A percentile compares a stretch with the other conserved stretches of the same genome.
Conservation (phyloP, 2,113 vertebrate genomes). For the Siniperca chuatsi region DNA sequence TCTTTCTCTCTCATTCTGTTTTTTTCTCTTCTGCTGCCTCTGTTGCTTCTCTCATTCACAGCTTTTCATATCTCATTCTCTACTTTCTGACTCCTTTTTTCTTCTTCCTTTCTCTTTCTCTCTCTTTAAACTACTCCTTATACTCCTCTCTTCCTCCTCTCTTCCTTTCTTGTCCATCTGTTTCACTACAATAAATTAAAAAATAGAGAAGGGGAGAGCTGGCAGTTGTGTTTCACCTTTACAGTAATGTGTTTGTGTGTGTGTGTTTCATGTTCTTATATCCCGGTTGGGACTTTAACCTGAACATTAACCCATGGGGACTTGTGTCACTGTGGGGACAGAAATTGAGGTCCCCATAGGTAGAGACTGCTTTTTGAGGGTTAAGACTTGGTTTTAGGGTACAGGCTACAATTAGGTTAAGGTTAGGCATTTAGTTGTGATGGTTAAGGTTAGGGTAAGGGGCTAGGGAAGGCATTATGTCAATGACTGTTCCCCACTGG, state of each 20-base stretch:
- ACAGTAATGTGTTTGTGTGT: constrained; percentile 2
- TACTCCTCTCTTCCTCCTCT: neutral
- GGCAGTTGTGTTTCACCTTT: constrained; percentile 57
- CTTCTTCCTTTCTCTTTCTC: neutral
- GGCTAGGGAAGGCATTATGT: no score
- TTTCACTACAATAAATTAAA: constrained; percentile 31
- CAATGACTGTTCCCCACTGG: no score
- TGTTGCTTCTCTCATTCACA: constrained; percentile 47
- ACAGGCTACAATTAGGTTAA: no score
- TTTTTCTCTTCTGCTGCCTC: neutral
- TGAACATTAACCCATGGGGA: no score
- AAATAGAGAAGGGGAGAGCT: constrained; percentile 6
- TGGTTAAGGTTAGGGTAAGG: no score
- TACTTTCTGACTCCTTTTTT: constrained; percentile 13
- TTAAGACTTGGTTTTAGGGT: no score
- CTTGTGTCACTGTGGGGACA: no score
- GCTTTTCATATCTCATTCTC: constrained; percentile 37
- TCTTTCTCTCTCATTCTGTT: constrained; percentile 22
- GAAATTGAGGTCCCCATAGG: no score
- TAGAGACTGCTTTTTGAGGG: no score
- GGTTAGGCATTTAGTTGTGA: no score
- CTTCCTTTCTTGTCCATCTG: constrained; percentile 13
- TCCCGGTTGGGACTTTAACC: no score
- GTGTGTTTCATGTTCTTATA: neutral
- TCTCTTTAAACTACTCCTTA: neutral